A percentile compares a stretch with the other conserved stretches of the same genome.
Conservation (phyloP, 2,797 vertebrate genomes). For the Bovichtus variegatus region DNA sequence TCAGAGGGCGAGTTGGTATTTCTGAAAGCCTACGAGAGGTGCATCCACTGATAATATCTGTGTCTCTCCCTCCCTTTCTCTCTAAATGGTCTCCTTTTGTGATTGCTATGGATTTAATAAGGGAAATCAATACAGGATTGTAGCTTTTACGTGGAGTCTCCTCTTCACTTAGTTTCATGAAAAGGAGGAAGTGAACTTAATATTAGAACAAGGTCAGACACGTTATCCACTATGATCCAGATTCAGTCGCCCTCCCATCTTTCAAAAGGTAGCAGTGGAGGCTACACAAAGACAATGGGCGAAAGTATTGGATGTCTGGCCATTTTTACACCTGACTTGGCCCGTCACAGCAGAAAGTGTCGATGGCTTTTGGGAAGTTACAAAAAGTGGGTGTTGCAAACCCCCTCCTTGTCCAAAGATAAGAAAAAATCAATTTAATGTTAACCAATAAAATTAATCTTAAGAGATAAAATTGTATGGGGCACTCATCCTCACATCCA, state of each 20-base stretch:
- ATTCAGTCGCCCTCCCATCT: not conserved
- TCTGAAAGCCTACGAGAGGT: slow-evolving; percentile 7
- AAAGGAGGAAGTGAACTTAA: not conserved
- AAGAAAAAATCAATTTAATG: not conserved
- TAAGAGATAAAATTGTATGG: not conserved
- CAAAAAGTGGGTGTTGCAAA: not conserved
- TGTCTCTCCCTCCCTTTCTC: not conserved
- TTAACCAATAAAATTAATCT: not conserved
- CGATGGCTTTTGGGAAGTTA: not conserved
- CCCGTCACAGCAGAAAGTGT: no score
- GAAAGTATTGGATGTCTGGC: not conserved
- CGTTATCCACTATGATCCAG: not conserved
- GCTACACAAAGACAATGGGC: not conserved
- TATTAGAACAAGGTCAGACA: not conserved
- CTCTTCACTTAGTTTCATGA: slow-evolving; percentile 3
- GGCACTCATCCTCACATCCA: not conserved
- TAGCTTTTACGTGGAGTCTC: slow-evolving; percentile 3
- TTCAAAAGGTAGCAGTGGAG: not conserved
- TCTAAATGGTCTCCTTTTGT: slow-evolving; percentile 3
- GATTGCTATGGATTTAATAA: slow-evolving; percentile 30
- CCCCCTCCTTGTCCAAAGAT: not conserved
- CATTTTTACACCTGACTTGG: not conserved
- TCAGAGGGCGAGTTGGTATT: slow-evolving; percentile 11
- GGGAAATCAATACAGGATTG: slow-evolving; percentile 17
- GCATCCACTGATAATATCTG: slow-evolving; percentile 4